phyloP scores from a whole-genome alignment of 2,888 invertebrate species.

The Pedicia rivosa region DNA sequence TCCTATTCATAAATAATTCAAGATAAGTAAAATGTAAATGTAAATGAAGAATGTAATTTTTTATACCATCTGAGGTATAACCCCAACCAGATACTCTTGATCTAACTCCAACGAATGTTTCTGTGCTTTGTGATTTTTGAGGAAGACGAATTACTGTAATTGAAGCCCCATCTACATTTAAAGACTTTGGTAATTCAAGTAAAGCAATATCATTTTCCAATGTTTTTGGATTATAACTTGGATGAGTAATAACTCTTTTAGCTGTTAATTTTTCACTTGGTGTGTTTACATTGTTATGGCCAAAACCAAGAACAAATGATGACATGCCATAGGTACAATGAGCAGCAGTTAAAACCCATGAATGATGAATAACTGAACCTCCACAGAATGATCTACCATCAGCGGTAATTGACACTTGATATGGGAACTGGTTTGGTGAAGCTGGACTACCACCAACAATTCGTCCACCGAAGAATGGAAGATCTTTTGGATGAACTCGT shows the following conservation, averaged over 20 bases:
- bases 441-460: conserved; percentile 1
- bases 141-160: conserved; percentile 23
- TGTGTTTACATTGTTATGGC: conserved; percentile 8
- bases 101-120: conserved; percentile 18
- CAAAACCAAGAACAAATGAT: conserved; percentile 8
- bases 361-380: conserved; percentile 8
- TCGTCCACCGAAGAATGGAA: too few relatives aligned
- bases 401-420: conserved; percentile 8
- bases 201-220: conserved; percentile 11
- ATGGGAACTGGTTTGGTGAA: conserved; percentile 9
- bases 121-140: conserved; percentile 15
- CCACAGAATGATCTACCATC: conserved; percentile 7
- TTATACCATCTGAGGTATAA: conserved; percentile 22
- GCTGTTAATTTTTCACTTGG: conserved; percentile 7
- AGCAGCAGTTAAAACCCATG: conserved; percentile 11
- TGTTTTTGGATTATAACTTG: conserved; percentile 9
- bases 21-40: too few relatives aligned
- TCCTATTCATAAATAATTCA: too few relatives aligned
- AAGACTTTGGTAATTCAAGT: conserved; percentile 7
- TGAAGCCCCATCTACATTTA: conserved; percentile 3
- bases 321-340: conserved; percentile 9
- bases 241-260: conserved; percentile 7
- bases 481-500: too few relatives aligned
- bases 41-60: too few relatives aligned
- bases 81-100: conserved; percentile 27